These are phyloP conservation scores for Ennomos erosarius DNA, from an alignment of 2,888 invertebrate species.

Conservation along the genomic window DNA sequence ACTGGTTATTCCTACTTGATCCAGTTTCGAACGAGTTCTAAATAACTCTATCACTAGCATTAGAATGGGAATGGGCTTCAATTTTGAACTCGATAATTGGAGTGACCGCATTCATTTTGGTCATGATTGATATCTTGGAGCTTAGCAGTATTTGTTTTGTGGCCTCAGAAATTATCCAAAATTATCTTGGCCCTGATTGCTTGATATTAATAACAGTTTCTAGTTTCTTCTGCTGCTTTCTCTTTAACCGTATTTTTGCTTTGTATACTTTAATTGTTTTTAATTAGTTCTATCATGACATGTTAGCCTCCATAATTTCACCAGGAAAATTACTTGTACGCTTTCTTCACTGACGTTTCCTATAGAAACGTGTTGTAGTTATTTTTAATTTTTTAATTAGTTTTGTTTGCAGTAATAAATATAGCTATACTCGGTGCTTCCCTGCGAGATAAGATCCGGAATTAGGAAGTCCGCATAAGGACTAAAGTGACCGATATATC, in stretches of 20 bases:
- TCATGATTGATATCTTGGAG: slow-evolving; percentile 31
- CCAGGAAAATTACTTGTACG: slow-evolving; percentile 40
- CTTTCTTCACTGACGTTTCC: slow-evolving; percentile 44
- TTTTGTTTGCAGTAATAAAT: slow-evolving; percentile 3
- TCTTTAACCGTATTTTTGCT: slow-evolving; percentile 32
- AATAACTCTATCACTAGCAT: slow-evolving; percentile 41
- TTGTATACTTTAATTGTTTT: slow-evolving; percentile 33
- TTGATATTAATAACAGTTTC: slow-evolving; percentile 25
- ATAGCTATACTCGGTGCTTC: no score
- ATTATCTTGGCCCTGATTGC: slow-evolving; percentile 34
- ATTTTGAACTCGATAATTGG: slow-evolving; percentile 36
- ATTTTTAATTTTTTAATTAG: slow-evolving; percentile 28
- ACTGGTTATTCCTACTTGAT: slow-evolving; percentile 35
- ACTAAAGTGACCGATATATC: no score
- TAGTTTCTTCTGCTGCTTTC: slow-evolving; percentile 38
- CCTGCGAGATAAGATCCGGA: no score
- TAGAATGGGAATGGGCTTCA: slow-evolving; percentile 27
- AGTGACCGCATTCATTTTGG: slow-evolving; percentile 32
- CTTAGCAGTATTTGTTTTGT: slow-evolving; percentile 36
- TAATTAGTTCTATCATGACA: slow-evolving; percentile 40
- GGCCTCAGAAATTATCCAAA: slow-evolving; percentile 28
- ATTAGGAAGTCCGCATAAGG: no score
- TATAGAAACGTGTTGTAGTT: slow-evolving; percentile 41
- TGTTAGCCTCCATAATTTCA: slow-evolving; percentile 37
- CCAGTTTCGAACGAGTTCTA: slow-evolving; percentile 37